phyloP scores from a whole-genome alignment of 2,888 invertebrate genomes.

The Cataglyphis cursor region DNA sequence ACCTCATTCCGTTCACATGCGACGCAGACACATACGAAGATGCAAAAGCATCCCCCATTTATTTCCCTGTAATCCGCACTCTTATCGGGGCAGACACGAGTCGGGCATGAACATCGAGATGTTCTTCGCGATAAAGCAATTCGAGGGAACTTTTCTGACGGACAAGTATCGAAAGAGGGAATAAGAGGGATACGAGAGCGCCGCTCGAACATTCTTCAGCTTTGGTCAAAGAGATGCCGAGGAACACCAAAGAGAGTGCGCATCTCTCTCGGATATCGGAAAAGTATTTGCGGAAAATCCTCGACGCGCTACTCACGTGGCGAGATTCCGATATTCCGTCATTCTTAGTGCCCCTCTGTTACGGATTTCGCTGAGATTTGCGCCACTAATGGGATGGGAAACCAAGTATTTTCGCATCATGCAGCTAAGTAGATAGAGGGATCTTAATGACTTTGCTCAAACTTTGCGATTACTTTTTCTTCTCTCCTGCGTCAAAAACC shows the following conservation, averaged over 20 bases:
- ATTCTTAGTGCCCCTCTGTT: slow-evolving; percentile 28
- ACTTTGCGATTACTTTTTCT: neutral
- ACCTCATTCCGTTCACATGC: slow-evolving; percentile 7
- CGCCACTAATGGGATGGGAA: neutral
- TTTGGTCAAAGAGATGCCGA: slow-evolving; percentile 46
- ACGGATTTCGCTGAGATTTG: slow-evolving; percentile 34
- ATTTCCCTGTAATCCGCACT: slow-evolving; percentile 31
- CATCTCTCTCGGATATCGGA: slow-evolving; percentile 40
- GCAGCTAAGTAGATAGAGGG: slow-evolving; percentile 11
- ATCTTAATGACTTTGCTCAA: slow-evolving; percentile 18
- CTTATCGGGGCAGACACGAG: slow-evolving; percentile 27
- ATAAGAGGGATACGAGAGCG: neutral
- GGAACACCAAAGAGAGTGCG: neutral
- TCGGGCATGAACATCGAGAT: slow-evolving; percentile 19
- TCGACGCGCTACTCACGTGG: slow-evolving; percentile 2
- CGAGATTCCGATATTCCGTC: slow-evolving; percentile 39
- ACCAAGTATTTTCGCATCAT: slow-evolving; percentile 2
- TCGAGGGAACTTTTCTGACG: slow-evolving; percentile 39
- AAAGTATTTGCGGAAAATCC: slow-evolving; percentile 55
- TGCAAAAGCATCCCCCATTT: slow-evolving; percentile 5
- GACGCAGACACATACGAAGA: slow-evolving; percentile 35
- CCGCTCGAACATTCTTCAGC: slow-evolving; percentile 28
- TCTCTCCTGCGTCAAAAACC: neutral
- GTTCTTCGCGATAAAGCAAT: slow-evolving; percentile 44
- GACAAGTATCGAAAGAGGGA: slow-evolving; percentile 1